Evolutionary conservation across 2,797 vertebrate species (phyloP).

Genomic region (Pteronotus mesoamericanus): DNA sequence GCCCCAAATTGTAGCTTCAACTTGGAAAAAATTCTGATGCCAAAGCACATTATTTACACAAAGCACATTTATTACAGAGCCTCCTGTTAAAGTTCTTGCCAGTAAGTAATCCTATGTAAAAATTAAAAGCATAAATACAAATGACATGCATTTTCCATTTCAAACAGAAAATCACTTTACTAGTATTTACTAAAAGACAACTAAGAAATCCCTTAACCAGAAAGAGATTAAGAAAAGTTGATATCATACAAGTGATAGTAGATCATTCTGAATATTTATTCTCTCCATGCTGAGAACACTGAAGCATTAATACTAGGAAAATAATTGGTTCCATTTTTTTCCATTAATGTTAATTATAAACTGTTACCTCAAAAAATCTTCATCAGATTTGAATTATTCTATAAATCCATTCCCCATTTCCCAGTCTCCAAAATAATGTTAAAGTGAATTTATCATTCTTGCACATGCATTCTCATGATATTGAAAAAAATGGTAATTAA

Average conservation of each 20-base stretch:
- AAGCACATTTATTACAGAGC: too few species aligned
- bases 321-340: constrained; percentile 27
- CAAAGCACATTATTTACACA: neutral
- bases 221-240: constrained; percentile 26
- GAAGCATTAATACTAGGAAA: constrained; percentile 43
- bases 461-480: constrained; percentile 6
- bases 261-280: constrained; percentile 1
- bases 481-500: neutral
- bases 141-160: neutral
- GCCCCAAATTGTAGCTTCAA: neutral
- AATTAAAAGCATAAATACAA: constrained; percentile 28
- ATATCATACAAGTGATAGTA: neutral
- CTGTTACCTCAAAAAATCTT: constrained; percentile 63
- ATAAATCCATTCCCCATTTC: neutral
- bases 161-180: constrained; percentile 34
- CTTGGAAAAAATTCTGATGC: neutral
- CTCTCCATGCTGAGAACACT: constrained; percentile 6
- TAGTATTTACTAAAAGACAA: constrained; percentile 8
- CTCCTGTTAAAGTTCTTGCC: neutral
- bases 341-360: constrained; percentile 31
- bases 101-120: neutral
- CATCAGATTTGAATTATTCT: constrained; percentile 54
- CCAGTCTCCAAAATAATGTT: neutral
- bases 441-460: constrained; percentile 37
- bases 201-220: constrained; percentile 20